Percentiles rank a stretch among this genome's conserved stretches.
phyloP scores from a whole-genome alignment of 2,888 invertebrate species.

The Baronia brevicornis region DNA sequence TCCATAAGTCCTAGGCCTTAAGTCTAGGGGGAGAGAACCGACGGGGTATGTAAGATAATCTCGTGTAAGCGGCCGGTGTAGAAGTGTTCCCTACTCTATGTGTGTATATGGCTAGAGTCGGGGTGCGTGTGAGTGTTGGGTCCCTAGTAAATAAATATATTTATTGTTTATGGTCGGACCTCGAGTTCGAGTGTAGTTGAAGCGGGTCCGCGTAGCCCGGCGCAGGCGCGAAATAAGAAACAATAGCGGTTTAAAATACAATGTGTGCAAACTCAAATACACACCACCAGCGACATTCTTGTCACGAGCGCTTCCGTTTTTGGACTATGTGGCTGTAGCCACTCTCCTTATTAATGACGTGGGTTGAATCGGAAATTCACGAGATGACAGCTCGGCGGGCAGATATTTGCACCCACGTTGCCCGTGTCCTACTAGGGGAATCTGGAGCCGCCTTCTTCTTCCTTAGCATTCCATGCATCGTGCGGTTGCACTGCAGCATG shows the following conservation, averaged over 20 bases:
- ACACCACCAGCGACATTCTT: constrained; percentile 63
- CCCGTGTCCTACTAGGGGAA: constrained; percentile 19
- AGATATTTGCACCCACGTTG: constrained; percentile 24
- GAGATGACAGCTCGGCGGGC: constrained; percentile 13
- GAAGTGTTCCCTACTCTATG: too few species aligned
- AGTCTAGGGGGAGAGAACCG: too few species aligned
- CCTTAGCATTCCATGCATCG: constrained; percentile 36
- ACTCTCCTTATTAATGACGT: constrained; percentile 66
- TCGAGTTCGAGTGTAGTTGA: constrained; percentile 8
- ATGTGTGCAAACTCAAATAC: constrained; percentile 65
- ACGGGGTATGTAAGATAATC: too few species aligned
- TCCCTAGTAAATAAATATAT: too few species aligned
- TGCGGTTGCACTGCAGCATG: constrained; percentile 32
- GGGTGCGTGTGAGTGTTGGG: too few species aligned
- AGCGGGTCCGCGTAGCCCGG: constrained; percentile 10
- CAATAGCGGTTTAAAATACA: constrained; percentile 72
- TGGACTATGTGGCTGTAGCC: constrained; percentile 59
- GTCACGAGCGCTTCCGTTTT: constrained; percentile 69
- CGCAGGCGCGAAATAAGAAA: constrained; percentile 62
- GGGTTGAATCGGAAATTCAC: constrained; percentile 53
- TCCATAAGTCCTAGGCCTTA: too few species aligned
- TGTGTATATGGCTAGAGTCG: too few species aligned
- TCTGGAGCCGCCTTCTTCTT: constrained; percentile 16
- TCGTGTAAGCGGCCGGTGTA: too few species aligned
- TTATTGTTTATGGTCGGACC: constrained; percentile 11